Conservation (phyloP, 23 tunicate species). For the Botrylloides violaceus region DNA sequence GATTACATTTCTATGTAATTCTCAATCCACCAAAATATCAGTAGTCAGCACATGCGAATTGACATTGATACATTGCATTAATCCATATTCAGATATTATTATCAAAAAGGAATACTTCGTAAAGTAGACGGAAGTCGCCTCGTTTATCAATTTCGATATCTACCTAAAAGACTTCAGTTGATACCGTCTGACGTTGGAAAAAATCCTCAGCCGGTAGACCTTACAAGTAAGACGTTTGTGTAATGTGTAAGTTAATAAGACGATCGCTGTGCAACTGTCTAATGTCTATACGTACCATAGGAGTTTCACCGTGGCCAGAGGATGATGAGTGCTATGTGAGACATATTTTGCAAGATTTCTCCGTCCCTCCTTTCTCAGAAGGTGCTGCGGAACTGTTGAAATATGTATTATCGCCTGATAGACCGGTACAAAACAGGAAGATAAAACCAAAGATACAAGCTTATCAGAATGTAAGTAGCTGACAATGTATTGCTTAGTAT, state of each 20-base stretch:
- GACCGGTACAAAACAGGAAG: too few species aligned
- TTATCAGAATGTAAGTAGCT: constrained; percentile 1
- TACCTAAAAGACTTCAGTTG: constrained; percentile 44
- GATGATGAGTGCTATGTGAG: constrained; percentile 1
- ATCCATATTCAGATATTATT: constrained; percentile 72
- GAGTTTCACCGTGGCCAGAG: constrained; percentile 24
- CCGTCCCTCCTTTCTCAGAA: constrained; percentile 51
- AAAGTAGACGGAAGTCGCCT: constrained; percentile 72
- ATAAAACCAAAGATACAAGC: not conserved
- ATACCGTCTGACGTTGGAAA: constrained; percentile 14
- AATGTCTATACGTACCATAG: too few species aligned
- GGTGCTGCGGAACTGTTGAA: constrained; percentile 37
- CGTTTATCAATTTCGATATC: constrained; percentile 63
- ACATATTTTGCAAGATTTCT: constrained; percentile 5
- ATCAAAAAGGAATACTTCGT: constrained; percentile 71
- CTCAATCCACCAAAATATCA: too few species aligned
- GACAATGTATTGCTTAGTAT: not conserved
- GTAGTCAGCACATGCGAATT: too few species aligned
- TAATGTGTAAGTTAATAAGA: too few species aligned
- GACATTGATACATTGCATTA: too few species aligned
- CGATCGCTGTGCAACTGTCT: too few species aligned
- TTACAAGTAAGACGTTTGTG: constrained; percentile 10
- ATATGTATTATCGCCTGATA: not conserved
- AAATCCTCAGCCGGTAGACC: constrained; percentile 11
- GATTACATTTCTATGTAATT: too few species aligned